Percentiles rank a stretch among this genome's conserved stretches.
Evolutionary conservation across 2,888 invertebrate species (phyloP).

Genomic region (Dyspetes luteomarginatus): DNA sequence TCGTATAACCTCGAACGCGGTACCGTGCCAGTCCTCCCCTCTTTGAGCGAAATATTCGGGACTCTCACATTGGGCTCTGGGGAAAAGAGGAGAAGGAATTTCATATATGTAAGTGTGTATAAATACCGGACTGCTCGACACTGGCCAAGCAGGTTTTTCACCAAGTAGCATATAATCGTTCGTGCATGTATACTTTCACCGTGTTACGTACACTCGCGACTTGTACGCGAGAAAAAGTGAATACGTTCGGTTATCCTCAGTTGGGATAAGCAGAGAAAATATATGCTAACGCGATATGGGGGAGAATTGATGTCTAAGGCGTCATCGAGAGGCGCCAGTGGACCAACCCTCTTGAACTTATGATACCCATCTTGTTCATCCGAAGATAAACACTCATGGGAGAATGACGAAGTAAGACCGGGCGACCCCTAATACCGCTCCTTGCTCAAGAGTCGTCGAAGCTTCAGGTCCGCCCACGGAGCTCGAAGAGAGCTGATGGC

Average conservation of each 20-base stretch:
- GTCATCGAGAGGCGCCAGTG: conserved; percentile 31
- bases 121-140: conserved; percentile 57
- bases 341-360: conserved; percentile 51
- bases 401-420: conserved; percentile 63
- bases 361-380: conserved; percentile 59
- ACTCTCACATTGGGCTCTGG: conserved; percentile 17
- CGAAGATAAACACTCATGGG: conserved; percentile 39
- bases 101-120: conserved; percentile 56
- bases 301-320: conserved; percentile 8
- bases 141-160: conserved; percentile 66
- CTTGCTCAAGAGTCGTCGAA: conserved; percentile 43
- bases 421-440: conserved; percentile 60
- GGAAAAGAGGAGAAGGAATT: conserved; percentile 58
- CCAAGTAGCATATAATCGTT: conserved; percentile 62
- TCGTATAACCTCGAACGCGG: not conserved
- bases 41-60: conserved; percentile 46
- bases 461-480: conserved; percentile 56
- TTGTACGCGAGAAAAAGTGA: conserved; percentile 40
- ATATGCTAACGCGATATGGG: not conserved
- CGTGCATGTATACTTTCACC: conserved; percentile 68
- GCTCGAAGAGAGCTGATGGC: conserved; percentile 28
- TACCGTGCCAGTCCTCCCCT: not conserved
- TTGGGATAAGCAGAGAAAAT: conserved; percentile 23
- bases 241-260: conserved; percentile 32
- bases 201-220: conserved; percentile 59